Percentiles rank a stretch among this genome's conserved stretches.
These are phyloP conservation scores for Callinectes sapidus DNA, from an alignment of 2,888 invertebrate genomes.

Conservation along the genomic window DNA sequence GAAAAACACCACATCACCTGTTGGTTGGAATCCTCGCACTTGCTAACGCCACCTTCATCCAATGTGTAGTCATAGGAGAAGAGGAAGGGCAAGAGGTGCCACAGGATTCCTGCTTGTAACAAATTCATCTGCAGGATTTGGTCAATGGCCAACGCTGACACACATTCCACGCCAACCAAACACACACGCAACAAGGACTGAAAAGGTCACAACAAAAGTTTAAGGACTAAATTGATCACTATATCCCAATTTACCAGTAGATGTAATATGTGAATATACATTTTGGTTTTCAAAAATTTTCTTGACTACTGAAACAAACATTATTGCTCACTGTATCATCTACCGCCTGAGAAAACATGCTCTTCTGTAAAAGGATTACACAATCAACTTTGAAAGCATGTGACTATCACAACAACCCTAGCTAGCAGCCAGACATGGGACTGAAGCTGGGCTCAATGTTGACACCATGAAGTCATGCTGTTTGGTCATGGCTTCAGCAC, in stretches of 20 bases:
- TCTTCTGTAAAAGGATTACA: not conserved
- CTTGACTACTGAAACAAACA: not conserved
- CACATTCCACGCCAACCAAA: constrained; percentile 92
- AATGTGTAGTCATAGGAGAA: constrained; percentile 98
- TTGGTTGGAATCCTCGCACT: constrained; percentile 88
- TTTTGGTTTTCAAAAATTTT: not conserved
- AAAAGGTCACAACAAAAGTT: not conserved
- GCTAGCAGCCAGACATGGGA: not conserved
- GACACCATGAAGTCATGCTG: not conserved
- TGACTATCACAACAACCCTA: not conserved
- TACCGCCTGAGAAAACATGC: not conserved
- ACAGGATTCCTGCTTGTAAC: constrained; percentile 89
- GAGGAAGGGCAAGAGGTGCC: constrained; percentile 91
- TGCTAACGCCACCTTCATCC: constrained; percentile 95
- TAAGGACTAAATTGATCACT: not conserved
- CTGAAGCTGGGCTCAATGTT: not conserved
- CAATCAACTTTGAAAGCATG: not conserved
- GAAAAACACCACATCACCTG: constrained; percentile 76
- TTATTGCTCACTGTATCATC: not conserved
- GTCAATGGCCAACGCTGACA: constrained; percentile 90
- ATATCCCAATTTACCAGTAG: not conserved
- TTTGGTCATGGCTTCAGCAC: not conserved
- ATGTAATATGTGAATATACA: not conserved
- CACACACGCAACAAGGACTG: constrained; percentile 74
- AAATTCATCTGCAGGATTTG: constrained; percentile 89